phyloP scores from a whole-genome alignment of 2,113 vertebrate genomes.

The Campylomormyrus numenius region DNA sequence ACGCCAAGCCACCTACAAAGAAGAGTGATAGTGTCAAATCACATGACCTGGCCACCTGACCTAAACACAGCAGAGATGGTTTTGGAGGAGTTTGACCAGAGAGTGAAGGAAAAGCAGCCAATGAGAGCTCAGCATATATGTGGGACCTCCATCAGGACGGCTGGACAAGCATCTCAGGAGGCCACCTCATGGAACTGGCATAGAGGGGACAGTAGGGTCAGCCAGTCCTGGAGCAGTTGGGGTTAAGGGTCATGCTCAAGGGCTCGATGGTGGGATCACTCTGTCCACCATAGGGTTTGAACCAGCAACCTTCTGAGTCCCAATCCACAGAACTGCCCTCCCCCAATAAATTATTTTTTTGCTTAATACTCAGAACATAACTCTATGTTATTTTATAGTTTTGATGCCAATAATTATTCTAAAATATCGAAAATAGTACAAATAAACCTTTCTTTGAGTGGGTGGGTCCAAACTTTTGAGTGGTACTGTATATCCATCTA shows the following conservation, averaged over 20 bases:
- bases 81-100: neutral
- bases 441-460: neutral
- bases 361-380: too few relatives aligned
- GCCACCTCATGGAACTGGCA: too few relatives aligned
- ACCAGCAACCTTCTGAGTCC: too few relatives aligned
- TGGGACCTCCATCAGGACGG: neutral
- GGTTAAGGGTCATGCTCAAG: neutral
- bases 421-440: neutral
- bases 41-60: neutral
- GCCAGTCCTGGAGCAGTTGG: neutral
- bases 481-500: neutral
- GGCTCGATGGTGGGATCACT: neutral
- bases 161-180: too few relatives aligned
- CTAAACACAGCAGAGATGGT: neutral
- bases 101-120: neutral
- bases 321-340: too few relatives aligned
- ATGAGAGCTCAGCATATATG: neutral
- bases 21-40: too few relatives aligned
- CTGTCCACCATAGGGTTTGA: neutral
- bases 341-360: too few relatives aligned
- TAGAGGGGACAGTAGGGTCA: neutral
- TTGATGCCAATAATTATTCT: neutral
- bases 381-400: neutral
- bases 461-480: neutral
- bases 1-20: neutral